phyloP scores from a whole-genome alignment of 2,113 vertebrate genomes.

The Rhinichthys klamathensis region DNA sequence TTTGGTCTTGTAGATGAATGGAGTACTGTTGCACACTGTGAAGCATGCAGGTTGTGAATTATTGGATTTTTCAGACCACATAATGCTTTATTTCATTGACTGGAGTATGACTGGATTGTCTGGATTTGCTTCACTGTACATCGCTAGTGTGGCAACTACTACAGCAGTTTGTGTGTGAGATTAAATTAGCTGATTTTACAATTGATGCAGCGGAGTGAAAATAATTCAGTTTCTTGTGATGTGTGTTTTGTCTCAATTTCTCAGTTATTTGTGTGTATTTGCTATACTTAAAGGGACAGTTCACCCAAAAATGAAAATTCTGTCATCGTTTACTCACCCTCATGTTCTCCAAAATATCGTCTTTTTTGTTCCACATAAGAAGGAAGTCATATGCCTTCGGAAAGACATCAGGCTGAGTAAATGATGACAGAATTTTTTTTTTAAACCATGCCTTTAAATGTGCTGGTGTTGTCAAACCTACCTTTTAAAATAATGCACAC shows the following conservation, averaged over 20 bases:
- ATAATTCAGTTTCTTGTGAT: not conserved
- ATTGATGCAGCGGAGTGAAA: not conserved
- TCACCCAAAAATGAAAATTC: too few relatives aligned
- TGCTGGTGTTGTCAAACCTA: not conserved
- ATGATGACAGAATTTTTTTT: not conserved
- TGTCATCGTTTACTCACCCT: not conserved
- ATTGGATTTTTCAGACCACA: not conserved
- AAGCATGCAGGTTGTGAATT: not conserved
- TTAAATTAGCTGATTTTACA: not conserved
- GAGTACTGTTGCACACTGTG: not conserved
- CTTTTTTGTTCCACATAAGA: too few relatives aligned
- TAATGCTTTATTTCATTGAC: not conserved
- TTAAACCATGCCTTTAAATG: not conserved
- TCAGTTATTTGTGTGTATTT: not conserved
- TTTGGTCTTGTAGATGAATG: not conserved
- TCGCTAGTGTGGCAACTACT: not conserved
- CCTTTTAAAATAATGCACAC: not conserved
- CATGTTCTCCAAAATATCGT: not conserved
- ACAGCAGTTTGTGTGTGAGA: not conserved
- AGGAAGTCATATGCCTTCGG: not conserved
- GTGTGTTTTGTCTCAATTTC: not conserved
- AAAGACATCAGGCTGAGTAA: not conserved
- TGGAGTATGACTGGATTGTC: not conserved
- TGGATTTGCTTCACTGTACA: not conserved
- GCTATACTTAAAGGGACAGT: not conserved